Base-by-base conservation (phyloP, 2,888 invertebrate genomes). In the Caradrina kadenii region DNA sequence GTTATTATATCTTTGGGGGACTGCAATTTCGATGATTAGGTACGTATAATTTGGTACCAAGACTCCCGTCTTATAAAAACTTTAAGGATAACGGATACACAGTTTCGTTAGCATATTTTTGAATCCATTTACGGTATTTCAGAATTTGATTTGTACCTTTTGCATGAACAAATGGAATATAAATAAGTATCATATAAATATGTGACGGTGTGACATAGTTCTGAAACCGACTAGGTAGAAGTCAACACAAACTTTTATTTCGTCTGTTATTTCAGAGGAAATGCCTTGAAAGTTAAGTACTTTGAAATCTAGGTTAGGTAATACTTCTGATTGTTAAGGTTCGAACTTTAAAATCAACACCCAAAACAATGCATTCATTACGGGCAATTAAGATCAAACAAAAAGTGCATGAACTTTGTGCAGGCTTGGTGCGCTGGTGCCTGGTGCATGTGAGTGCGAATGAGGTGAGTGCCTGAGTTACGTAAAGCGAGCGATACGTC, bases 401-500 rank as follows among this genome's bases (percentile, higher is more conserved):
- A 73, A 64, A 65, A 78, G 55, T 78, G 69, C 78, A 74, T 77
- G 65, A 58, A 78, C 78, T 58, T 56, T 50, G 49, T 59, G 58
- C 52, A 58, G 39, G 60, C 48, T 60, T 55, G 48, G 69, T 56
- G 62, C 56, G 49, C 71, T 59, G 66, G 69, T 63, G 63, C 52
- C 42, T 63, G 54, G 75, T 74, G 66, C 61, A 55, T 74, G 35
- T 62, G 66, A 75, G 79, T 71, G 78, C 63, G 35, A n/a, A 49
- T 54, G 83, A 87, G 86, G 86, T 86, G 87, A 87, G 85, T 86
- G 87, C 83, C 81, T 87, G 79, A 74, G 80, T 86, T 86, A 87
- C 88, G 87, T 83, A 86, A 86, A 86, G 77, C 80, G 76, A 81
- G 74, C 87, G 85, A 86, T 86, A 87, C 84, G 84, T 84, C 88